Conservation (phyloP, 23 tunicate genomes). For the Halocynthia aurantium region DNA sequence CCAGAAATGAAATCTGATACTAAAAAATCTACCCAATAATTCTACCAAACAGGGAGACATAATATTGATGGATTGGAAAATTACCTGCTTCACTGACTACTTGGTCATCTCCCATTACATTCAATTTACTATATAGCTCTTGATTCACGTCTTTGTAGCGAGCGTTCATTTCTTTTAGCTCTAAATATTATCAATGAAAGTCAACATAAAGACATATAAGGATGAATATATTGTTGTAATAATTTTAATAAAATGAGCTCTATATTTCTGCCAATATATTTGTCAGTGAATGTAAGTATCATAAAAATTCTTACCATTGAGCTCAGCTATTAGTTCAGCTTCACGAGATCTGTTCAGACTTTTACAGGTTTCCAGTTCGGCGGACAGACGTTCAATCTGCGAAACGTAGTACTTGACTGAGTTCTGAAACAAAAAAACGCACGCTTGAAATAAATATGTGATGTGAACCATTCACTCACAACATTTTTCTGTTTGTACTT, state of each 20-base stretch:
- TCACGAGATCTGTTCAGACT: conserved; percentile 10
- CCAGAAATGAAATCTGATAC: too few relatives aligned
- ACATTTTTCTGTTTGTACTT: too few relatives aligned
- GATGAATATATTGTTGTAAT: not conserved
- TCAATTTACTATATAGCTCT: conserved; percentile 20
- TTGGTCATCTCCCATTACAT: not conserved
- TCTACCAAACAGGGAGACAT: not conserved
- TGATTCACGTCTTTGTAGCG: conserved; percentile 36
- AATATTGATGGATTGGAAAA: not conserved
- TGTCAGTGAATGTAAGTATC: not conserved
- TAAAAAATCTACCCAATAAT: not conserved
- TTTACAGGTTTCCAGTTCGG: conserved; percentile 23
- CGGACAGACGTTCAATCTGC: conserved; percentile 29
- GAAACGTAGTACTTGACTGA: conserved; percentile 28
- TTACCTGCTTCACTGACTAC: not conserved
- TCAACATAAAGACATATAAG: not conserved
- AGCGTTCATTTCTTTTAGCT: conserved; percentile 37
- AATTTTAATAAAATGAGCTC: too few relatives aligned
- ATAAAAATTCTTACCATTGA: conserved; percentile 36
- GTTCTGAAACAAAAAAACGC: not conserved
- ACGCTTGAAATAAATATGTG: too few relatives aligned
- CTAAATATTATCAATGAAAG: conserved; percentile 11
- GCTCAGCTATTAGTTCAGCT: conserved; percentile 29
- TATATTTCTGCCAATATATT: not conserved
- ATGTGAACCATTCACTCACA: too few relatives aligned